Percentiles rank a stretch among this genome's conserved stretches.
phyloP scores from a whole-genome alignment of 2,888 invertebrate species.

The Laspeyria flexula region DNA sequence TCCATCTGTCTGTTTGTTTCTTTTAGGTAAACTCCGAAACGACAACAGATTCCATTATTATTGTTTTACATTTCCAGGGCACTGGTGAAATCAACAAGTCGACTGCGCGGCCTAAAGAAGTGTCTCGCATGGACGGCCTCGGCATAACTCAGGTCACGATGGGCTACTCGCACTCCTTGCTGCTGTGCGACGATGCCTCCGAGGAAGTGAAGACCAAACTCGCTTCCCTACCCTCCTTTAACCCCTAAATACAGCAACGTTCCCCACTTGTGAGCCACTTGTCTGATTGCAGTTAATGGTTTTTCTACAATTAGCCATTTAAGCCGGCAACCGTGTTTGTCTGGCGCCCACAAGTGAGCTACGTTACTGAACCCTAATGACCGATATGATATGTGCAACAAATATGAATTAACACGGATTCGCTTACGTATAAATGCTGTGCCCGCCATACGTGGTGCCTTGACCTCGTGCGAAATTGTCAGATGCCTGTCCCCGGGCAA shows the following conservation, averaged over 20 bases:
- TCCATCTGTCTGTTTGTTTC: too few species aligned
- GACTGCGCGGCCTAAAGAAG: slow-evolving; percentile 95
- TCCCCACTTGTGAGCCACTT: neutral
- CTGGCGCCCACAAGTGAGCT: neutral
- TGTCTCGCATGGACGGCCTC: slow-evolving; percentile 90
- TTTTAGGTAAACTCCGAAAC: too few species aligned
- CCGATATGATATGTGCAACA: neutral
- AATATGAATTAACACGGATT: neutral
- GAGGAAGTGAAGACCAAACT: slow-evolving; percentile 85
- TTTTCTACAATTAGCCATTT: neutral
- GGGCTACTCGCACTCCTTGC: slow-evolving; percentile 94
- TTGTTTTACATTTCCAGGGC: slow-evolving; percentile 82
- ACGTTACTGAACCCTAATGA: neutral
- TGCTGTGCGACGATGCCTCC: slow-evolving; percentile 84
- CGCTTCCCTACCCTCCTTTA: slow-evolving; percentile 80
- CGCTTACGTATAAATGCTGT: too few species aligned
- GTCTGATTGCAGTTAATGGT: neutral
- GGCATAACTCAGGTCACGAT: slow-evolving; percentile 92
- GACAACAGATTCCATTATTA: too few species aligned
- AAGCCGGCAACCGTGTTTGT: too few species aligned
- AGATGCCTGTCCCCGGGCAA: too few species aligned
- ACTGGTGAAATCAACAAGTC: slow-evolving; percentile 96
- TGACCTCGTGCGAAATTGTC: too few species aligned
- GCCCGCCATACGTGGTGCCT: too few species aligned
- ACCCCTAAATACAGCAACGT: slow-evolving; percentile 51